Percentiles rank a stretch among this genome's conserved stretches.
Conservation (phyloP, 2,113 vertebrate genomes). For the Forbesichthys agassizii region DNA sequence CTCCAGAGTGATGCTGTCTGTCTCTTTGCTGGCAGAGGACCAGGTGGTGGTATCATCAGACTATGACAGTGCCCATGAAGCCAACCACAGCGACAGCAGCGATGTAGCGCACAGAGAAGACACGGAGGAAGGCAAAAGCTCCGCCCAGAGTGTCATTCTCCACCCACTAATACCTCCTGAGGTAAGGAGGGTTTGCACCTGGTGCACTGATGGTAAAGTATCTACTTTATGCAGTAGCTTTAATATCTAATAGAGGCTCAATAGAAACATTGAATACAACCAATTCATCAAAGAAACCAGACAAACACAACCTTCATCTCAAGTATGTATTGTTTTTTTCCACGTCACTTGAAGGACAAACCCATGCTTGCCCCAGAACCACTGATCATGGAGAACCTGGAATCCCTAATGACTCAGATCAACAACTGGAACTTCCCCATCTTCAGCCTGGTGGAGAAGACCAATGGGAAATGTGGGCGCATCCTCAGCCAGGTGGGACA, state of each 20-base stretch:
- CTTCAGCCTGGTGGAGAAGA: constrained; percentile 94
- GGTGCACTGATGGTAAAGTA: not conserved
- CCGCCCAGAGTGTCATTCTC: constrained; percentile 75
- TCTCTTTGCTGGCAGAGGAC: constrained; percentile 79
- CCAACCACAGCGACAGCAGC: constrained; percentile 94
- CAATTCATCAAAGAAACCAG: not conserved
- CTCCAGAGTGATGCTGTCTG: constrained; percentile 9
- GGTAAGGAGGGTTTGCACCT: constrained; percentile 45
- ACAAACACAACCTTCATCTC: not conserved
- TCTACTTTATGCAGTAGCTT: no score
- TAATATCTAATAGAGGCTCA: no score
- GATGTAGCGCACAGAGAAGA: constrained; percentile 89
- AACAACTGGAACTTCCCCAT: constrained; percentile 99
- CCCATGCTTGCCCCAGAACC: constrained; percentile 90
- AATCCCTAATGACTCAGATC: constrained; percentile 88
- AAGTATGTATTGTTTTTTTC: constrained; percentile 17
- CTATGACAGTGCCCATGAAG: constrained; percentile 87
- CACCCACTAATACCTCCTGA: constrained; percentile 73
- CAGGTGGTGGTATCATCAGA: constrained; percentile 86
- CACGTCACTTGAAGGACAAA: constrained; percentile 79
- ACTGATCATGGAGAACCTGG: constrained; percentile 90
- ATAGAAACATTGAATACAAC: not conserved
- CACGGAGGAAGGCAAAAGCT: constrained; percentile 72
- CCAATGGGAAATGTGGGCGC: constrained; percentile 87
- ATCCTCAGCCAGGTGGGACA: constrained; percentile 95